Conservation (phyloP, 2,113 vertebrate species). For the Desmodus rotundus region DNA sequence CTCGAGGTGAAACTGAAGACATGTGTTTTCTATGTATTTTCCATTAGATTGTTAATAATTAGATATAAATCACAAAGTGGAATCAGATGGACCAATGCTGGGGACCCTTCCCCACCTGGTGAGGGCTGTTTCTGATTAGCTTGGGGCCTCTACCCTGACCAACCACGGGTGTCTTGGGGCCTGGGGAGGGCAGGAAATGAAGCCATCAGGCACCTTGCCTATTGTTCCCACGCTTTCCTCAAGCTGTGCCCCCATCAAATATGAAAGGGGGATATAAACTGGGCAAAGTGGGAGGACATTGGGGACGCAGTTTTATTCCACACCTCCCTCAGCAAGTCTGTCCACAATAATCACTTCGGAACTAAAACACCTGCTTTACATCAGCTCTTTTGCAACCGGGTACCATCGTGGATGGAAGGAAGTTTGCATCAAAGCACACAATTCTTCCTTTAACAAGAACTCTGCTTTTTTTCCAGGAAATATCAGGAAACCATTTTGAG, state of each 20-base stretch:
- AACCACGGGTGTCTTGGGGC: constrained; percentile 60
- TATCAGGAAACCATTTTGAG: constrained; percentile 56
- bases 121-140: constrained; percentile 74
- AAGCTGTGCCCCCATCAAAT: constrained; percentile 68
- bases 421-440: not conserved
- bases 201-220: constrained; percentile 56
- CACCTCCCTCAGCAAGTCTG: not conserved
- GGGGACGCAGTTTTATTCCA: not conserved
- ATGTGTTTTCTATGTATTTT: constrained; percentile 67
- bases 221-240: constrained; percentile 66
- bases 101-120: not conserved
- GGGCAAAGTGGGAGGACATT: constrained; percentile 26
- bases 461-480: not conserved
- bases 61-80: constrained; percentile 44
- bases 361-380: not conserved
- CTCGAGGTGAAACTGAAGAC: constrained; percentile 40
- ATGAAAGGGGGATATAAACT: constrained; percentile 56
- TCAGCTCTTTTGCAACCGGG: not conserved
- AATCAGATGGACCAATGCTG: not conserved
- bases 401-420: not conserved
- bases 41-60: constrained; percentile 45
- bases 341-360: not conserved
- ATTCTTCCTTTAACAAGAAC: constrained; percentile 8
- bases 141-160: constrained; percentile 49
- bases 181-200: constrained; percentile 78